phyloP scores from a whole-genome alignment of 2,888 invertebrate genomes.

The Xanthia icteritia region DNA sequence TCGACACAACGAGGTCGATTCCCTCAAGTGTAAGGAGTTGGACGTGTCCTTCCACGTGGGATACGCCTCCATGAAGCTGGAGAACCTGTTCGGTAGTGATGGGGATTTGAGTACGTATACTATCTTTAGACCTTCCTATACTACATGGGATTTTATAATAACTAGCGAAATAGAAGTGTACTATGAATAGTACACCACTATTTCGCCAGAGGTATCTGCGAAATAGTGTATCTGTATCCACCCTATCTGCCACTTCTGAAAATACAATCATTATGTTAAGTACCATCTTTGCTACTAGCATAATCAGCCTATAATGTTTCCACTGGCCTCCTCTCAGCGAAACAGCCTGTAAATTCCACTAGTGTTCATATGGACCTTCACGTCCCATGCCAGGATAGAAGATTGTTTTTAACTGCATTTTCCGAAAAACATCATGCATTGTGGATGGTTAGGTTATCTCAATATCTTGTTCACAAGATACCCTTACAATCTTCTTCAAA shows the following conservation, averaged over 20 bases:
- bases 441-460: not conserved
- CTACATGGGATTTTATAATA: not conserved
- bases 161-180: not conserved
- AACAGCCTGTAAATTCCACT: not conserved
- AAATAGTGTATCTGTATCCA: too few relatives aligned
- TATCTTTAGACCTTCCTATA: not conserved
- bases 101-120: conserved; percentile 89
- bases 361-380: not conserved
- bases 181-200: too few relatives aligned
- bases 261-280: not conserved
- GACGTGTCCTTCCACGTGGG: conserved; percentile 92
- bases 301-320: too few relatives aligned
- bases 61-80: conserved; percentile 91
- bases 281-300: not conserved
- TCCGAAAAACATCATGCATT: not conserved
- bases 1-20: conserved; percentile 85
- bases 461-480: too few relatives aligned
- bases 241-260: not conserved
- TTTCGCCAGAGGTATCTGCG: too few relatives aligned
- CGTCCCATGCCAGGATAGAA: not conserved
- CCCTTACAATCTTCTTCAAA: too few relatives aligned
- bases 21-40: conserved; percentile 91
- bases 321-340: too few relatives aligned
- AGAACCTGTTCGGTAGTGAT: conserved; percentile 94
- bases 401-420: not conserved